phyloP scores from a whole-genome alignment of 2,888 invertebrate species.

The Vesta saturnalis region DNA sequence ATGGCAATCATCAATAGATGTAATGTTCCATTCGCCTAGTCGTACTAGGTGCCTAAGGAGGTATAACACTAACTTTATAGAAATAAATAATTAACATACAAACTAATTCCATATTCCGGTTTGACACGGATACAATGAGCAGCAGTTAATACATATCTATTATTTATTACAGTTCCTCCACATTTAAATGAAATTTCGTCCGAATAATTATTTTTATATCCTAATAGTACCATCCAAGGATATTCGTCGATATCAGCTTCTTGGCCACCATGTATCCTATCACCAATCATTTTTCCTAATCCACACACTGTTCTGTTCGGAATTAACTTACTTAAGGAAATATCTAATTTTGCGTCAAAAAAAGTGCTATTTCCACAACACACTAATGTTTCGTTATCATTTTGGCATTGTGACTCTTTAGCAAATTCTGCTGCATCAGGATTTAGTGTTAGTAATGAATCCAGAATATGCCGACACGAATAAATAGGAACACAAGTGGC shows the following conservation, averaged over 20 bases:
- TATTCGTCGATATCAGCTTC: slow-evolving; percentile 58
- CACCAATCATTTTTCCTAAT: too few relatives aligned
- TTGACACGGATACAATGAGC: slow-evolving; percentile 55
- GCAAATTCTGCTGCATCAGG: slow-evolving; percentile 50
- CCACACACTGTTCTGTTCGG: slow-evolving; percentile 26
- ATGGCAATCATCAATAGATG: slow-evolving; percentile 60
- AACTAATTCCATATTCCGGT: slow-evolving; percentile 49
- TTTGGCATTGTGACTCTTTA: slow-evolving; percentile 64
- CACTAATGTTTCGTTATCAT: slow-evolving; percentile 61
- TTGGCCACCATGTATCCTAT: slow-evolving; percentile 45
- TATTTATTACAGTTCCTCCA: slow-evolving; percentile 62
- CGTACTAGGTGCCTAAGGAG: slow-evolving; percentile 52
- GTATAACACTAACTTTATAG: neutral
- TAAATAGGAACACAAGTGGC: slow-evolving; percentile 61
- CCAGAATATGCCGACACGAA: slow-evolving; percentile 57
- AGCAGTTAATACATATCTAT: slow-evolving; percentile 61
- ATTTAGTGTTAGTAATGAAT: slow-evolving; percentile 52
- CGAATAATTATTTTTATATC: slow-evolving; percentile 50
- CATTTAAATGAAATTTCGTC: slow-evolving; percentile 46
- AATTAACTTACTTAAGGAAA: slow-evolving; percentile 6
- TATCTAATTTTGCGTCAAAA: neutral
- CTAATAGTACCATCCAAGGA: slow-evolving; percentile 61
- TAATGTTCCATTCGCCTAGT: slow-evolving; percentile 64
- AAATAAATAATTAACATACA: slow-evolving; percentile 12
- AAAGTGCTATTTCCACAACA: slow-evolving; percentile 57